phyloP scores from a whole-genome alignment of 2,888 invertebrate genomes.

The Agrilus cyanescens region DNA sequence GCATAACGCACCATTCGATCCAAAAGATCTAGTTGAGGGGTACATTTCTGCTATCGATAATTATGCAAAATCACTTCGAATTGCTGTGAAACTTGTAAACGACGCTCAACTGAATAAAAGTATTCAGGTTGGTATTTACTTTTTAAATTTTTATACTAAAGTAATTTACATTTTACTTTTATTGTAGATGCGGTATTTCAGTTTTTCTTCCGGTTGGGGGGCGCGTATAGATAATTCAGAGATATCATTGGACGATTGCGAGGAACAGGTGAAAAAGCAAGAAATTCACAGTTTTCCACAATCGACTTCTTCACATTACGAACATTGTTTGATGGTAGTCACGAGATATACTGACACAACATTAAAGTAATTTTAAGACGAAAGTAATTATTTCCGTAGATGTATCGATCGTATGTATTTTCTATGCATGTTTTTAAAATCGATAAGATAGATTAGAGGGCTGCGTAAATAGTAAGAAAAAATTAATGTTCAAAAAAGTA shows the following conservation, averaged over 20 bases:
- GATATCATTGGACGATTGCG: conserved; percentile 45
- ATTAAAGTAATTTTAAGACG: conserved; percentile 25
- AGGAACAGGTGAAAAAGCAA: conserved; percentile 34
- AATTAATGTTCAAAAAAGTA: too few species aligned
- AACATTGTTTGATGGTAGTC: conserved; percentile 36
- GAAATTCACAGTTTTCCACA: conserved; percentile 26
- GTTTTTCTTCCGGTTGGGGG: conserved; percentile 47
- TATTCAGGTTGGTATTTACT: conserved; percentile 39
- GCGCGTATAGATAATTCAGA: conserved; percentile 42
- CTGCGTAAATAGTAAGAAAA: too few species aligned
- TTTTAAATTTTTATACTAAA: background rate
- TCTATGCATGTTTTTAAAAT: background rate
- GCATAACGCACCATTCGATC: conserved; percentile 39
- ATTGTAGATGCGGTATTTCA: conserved; percentile 46
- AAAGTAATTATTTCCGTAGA: conserved; percentile 2
- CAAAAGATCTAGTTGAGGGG: conserved; percentile 40
- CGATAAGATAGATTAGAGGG: conserved; percentile 4
- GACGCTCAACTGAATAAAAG: conserved; percentile 46
- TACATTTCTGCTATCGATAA: conserved; percentile 47
- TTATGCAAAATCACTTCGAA: conserved; percentile 42
- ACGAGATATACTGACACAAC: conserved; percentile 23
- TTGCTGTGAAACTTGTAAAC: conserved; percentile 40
- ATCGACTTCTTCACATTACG: conserved; percentile 32
- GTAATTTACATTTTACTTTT: conserved; percentile 4
- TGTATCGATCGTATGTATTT: background rate